Evolutionary conservation across 1,140 invertebrate species (phyloP).

Genomic region (Bradynema listronoti): DNA sequence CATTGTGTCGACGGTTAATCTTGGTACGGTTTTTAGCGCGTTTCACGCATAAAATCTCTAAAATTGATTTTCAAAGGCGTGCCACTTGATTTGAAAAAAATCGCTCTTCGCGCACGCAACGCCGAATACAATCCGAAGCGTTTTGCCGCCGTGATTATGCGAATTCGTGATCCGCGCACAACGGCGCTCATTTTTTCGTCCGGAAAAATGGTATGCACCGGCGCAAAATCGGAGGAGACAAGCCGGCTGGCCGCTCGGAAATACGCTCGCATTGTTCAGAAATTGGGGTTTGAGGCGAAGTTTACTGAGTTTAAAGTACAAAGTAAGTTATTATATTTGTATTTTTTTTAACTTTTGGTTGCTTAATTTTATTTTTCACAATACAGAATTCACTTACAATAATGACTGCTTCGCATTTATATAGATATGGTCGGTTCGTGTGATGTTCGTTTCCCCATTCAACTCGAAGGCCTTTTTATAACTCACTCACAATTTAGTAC

Average conservation of each 20-base stretch:
- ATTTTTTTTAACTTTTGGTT: neutral
- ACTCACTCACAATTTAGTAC: slow-evolving; percentile 92
- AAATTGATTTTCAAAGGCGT: slow-evolving; percentile 38
- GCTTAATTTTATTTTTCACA: neutral
- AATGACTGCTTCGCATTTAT: neutral
- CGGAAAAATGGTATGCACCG: slow-evolving; percentile 99
- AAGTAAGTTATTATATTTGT: slow-evolving; percentile 14
- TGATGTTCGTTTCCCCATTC: slow-evolving; percentile 97
- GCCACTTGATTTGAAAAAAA: slow-evolving; percentile 90
- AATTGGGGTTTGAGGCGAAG: slow-evolving; percentile 92
- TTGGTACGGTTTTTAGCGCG: slow-evolving; percentile 28
- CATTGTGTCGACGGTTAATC: slow-evolving; percentile 57
- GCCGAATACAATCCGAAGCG: slow-evolving; percentile 87
- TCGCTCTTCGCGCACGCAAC: slow-evolving; percentile 95
- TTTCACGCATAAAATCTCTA: slow-evolving; percentile 2
- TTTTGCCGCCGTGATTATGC: slow-evolving; percentile 99
- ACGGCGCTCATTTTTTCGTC: slow-evolving; percentile 98
- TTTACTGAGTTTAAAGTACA: slow-evolving; percentile 96
- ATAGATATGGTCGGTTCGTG: slow-evolving; percentile 95
- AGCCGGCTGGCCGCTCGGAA: slow-evolving; percentile 69
- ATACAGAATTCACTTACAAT: no score
- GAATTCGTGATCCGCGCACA: slow-evolving; percentile 93
- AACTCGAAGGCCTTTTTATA: slow-evolving; percentile 88
- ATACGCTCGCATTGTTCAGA: slow-evolving; percentile 89
- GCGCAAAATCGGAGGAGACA: slow-evolving; percentile 88